Conservation (phyloP, 2,888 invertebrate genomes). For the Drosophila falleni region DNA sequence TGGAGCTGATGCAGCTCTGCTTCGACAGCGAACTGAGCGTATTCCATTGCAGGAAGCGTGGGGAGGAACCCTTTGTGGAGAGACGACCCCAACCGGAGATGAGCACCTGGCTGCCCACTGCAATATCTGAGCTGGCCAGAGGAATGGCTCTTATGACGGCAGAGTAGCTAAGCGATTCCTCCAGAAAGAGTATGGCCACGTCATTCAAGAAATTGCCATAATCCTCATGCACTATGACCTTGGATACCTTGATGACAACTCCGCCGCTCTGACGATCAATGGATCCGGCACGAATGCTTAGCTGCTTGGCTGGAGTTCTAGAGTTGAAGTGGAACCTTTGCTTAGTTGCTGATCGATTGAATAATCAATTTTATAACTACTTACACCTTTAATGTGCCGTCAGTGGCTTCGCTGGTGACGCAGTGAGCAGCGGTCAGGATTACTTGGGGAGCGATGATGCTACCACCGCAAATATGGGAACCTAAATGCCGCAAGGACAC, state of each 20-base stretch:
- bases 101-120: constrained; percentile 4
- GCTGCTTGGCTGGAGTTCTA: constrained; percentile 1
- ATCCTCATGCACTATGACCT: constrained; percentile 16
- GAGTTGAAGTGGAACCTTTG: neutral
- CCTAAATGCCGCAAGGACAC: constrained; percentile 6
- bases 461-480: constrained; percentile 15
- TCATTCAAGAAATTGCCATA: constrained; percentile 19
- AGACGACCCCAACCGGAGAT: constrained; percentile 23
- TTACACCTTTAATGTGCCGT: constrained; percentile 14
- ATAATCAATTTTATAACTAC: neutral
- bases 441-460: constrained; percentile 13
- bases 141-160: constrained; percentile 7
- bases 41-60: constrained; percentile 9
- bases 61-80: neutral
- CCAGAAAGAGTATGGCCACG: constrained; percentile 2
- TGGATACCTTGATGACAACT: neutral
- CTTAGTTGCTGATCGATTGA: neutral
- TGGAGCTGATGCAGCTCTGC: constrained; percentile 8
- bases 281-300: constrained; percentile 19
- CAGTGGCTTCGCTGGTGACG: constrained; percentile 7
- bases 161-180: constrained; percentile 5
- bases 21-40: constrained; percentile 2
- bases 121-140: constrained; percentile 1
- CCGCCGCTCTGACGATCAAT: constrained; percentile 11
- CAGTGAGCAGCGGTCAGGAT: constrained; percentile 23